Evolutionary conservation across 2,797 vertebrate genomes (phyloP), one percentile per base, ranked within the genome.

Genomic region (Toxotes lorentzi): DNA sequence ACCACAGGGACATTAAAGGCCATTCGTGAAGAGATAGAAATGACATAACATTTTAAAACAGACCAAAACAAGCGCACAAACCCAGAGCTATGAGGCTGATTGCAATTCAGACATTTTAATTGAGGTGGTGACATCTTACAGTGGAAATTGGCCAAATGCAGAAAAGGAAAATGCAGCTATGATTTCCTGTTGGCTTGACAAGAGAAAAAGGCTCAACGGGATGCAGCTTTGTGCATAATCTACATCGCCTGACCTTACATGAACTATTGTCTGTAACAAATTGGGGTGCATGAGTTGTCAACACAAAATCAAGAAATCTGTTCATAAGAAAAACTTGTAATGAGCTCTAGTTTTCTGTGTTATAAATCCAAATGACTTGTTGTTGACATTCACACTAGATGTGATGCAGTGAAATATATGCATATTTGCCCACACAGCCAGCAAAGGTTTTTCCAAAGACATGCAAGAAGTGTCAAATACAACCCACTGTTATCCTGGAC

Each of bases 71-170:
- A 65, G 2, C 13, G 51, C 5, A n/a, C 5, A 58, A 66, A 73
- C 75, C 19, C 7, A 19, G 23, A 45, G 27, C 30, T 48, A 54
- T 40, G 3, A 48, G 9, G 13, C 32, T 38, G 59, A 59, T 66
- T 65, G 56, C 14, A 56, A 69, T 58, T 70, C 48, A 40, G n/a
- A 63, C 17, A 73, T 73, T 86, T 90, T 84, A 84, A 86, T 70
- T 45, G 50, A 76, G 73, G 47, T 56, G 50, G 43, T 48, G 68
- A 71, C 60, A 70, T 56, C 24, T 70, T 16, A 51, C 51, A 54
- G 32, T 16, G 4, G 19, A 66, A 57, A 65, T 17, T 17, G 54
- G 14, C 38, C 48, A 70, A 53, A 69, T 24, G 34, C 47, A 78
- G n/a, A 24, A 27, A 62, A 32, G 16, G 0, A 69, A 53, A 73